Evolutionary conservation across 2,797 vertebrate genomes (phyloP).

Genomic region (Gymnothorax reevesii): DNA sequence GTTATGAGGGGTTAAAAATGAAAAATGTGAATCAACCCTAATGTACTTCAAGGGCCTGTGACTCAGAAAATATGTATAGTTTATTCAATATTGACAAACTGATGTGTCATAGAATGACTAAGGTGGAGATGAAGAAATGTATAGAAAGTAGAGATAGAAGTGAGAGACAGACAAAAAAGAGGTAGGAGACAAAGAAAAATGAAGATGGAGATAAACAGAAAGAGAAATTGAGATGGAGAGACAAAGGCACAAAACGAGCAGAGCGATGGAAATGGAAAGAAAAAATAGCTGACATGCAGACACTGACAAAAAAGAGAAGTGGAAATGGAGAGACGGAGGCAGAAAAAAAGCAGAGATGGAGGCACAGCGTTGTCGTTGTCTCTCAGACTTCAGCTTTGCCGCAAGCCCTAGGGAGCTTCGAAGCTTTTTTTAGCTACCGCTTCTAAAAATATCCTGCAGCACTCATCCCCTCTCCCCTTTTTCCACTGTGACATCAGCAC

Average conservation of each 20-base stretch:
- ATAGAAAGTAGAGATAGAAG: no score
- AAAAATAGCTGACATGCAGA: background rate
- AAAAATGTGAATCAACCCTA: no score
- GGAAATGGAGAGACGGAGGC: background rate
- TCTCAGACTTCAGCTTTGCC: conserved; percentile 11
- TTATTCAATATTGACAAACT: no score
- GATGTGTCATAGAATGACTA: no score
- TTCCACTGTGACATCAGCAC: background rate
- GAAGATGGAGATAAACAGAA: background rate
- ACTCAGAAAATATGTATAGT: no score
- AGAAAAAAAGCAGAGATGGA: background rate
- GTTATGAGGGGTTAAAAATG: no score
- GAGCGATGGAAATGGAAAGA: background rate
- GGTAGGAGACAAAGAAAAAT: background rate
- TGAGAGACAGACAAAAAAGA: background rate
- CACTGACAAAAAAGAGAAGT: background rate
- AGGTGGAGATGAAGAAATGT: no score
- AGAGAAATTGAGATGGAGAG: background rate
- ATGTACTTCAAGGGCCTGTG: no score
- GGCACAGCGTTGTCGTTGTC: background rate
- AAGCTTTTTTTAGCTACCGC: conserved; percentile 2
- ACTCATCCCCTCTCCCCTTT: background rate
- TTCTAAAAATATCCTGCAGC: conserved; percentile 8
- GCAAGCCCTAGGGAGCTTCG: conserved; percentile 4
- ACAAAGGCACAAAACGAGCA: background rate